Conservation (phyloP, 1,140 invertebrate genomes). For the Hydropsyche tenuis region DNA sequence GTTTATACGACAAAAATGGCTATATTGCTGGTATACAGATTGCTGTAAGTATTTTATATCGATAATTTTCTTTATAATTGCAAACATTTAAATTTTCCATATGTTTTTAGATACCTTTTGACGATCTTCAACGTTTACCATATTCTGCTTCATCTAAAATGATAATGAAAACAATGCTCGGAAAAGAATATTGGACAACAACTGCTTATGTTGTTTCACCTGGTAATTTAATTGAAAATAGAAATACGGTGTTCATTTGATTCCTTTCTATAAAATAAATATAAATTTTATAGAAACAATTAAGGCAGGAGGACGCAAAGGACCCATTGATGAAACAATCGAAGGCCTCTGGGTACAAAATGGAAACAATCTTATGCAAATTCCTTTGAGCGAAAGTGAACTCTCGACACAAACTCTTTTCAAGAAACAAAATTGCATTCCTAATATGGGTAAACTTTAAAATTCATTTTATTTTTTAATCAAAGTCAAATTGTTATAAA, state of each 20-base stretch:
- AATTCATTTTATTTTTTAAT: neutral
- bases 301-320: slow-evolving; percentile 56
- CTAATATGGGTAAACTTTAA: slow-evolving; percentile 56
- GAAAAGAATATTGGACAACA: slow-evolving; percentile 58
- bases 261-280: no score
- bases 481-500: neutral
- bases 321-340: slow-evolving; percentile 56
- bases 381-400: slow-evolving; percentile 55
- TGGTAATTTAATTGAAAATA: slow-evolving; percentile 51
- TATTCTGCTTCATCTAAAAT: slow-evolving; percentile 55
- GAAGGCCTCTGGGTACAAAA: slow-evolving; percentile 58
- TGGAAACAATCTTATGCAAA: slow-evolving; percentile 53
- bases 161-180: slow-evolving; percentile 54
- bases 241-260: no score
- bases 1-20: slow-evolving; percentile 55
- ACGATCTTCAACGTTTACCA: slow-evolving; percentile 53
- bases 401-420: slow-evolving; percentile 53
- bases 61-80: neutral
- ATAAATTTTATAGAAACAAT: slow-evolving; percentile 53
- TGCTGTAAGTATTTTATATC: slow-evolving; percentile 53
- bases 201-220: slow-evolving; percentile 57
- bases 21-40: slow-evolving; percentile 60
- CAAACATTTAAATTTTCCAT: slow-evolving; percentile 11
- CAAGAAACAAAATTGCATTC: slow-evolving; percentile 60
- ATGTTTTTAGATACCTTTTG: slow-evolving; percentile 55